A percentile compares a stretch with the other conserved stretches of the same genome.
Evolutionary conservation across 2,113 vertebrate species (phyloP).

Genomic region (Seriola rivoliana): DNA sequence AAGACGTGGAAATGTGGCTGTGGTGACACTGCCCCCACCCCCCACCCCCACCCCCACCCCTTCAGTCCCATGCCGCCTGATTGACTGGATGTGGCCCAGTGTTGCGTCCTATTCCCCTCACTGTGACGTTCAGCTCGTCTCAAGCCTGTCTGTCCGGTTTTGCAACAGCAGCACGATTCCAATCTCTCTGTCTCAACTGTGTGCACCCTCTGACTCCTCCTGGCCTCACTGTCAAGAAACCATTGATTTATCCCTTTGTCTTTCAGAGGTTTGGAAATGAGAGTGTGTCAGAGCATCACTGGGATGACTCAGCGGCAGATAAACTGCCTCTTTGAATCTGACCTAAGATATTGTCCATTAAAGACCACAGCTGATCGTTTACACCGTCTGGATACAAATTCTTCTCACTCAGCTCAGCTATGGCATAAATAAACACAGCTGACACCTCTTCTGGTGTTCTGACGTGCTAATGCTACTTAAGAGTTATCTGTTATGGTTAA

Average conservation of each 20-base stretch:
- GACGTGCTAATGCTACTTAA: slow-evolving; percentile 14
- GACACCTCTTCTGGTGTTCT: slow-evolving; percentile 4
- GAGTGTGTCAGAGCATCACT: not conserved
- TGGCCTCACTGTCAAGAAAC: not conserved
- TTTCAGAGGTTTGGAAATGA: slow-evolving; percentile 14
- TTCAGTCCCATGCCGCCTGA: slow-evolving; percentile 59
- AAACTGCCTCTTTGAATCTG: slow-evolving; percentile 7
- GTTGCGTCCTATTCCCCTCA: slow-evolving; percentile 18
- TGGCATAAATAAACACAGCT: slow-evolving; percentile 12
- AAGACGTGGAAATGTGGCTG: slow-evolving; percentile 22
- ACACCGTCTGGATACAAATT: not conserved
- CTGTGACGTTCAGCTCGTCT: slow-evolving; percentile 25
- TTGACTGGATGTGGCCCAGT: slow-evolving; percentile 66
- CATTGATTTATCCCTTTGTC: slow-evolving; percentile 6
- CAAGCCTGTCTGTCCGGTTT: slow-evolving; percentile 68
- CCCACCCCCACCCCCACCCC: slow-evolving; percentile 48
- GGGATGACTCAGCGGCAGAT: slow-evolving; percentile 37
- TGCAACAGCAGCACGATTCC: slow-evolving; percentile 46
- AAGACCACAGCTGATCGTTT: slow-evolving; percentile 17
- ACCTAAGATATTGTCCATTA: slow-evolving; percentile 14
- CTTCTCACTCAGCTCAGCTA: not conserved
- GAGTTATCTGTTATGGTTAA: slow-evolving; percentile 28
- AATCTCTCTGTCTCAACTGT: not conserved
- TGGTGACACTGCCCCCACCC: slow-evolving; percentile 37
- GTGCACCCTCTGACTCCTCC: slow-evolving; percentile 2